Percentiles rank a stretch among this genome's conserved stretches.
Evolutionary conservation across 2,888 invertebrate genomes (phyloP).

Genomic region (Lochmaea crataegi): DNA sequence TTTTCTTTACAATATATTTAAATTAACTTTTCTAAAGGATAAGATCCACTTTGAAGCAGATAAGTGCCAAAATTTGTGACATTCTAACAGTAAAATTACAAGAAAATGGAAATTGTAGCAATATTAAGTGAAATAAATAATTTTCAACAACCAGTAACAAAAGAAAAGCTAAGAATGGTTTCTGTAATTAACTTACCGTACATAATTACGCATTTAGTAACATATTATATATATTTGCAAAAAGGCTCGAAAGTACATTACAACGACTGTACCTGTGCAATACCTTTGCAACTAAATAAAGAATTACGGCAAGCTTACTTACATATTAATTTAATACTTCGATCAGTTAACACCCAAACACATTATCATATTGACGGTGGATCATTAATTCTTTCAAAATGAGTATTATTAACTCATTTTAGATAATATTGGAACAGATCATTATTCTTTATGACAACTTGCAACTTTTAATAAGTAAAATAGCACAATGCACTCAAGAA

Average conservation of each 20-base stretch:
- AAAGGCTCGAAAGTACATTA: not conserved
- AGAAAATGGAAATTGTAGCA: not conserved
- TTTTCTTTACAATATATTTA: not conserved
- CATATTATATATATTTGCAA: not conserved
- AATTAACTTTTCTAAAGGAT: not conserved
- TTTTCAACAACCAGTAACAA: not conserved
- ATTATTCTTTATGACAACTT: conserved; percentile 36
- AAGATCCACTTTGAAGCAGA: not conserved
- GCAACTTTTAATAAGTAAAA: conserved; percentile 21
- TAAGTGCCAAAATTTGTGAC: not conserved
- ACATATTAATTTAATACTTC: conserved; percentile 26
- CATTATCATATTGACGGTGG: conserved; percentile 32
- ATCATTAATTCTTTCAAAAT: conserved; percentile 42
- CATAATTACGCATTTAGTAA: not conserved
- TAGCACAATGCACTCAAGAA: conserved; percentile 28
- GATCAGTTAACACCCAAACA: conserved; percentile 32
- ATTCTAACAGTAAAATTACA: not conserved
- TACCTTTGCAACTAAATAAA: conserved; percentile 12
- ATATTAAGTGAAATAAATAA: not conserved
- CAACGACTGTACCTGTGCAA: conserved; percentile 11
- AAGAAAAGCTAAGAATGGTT: not conserved
- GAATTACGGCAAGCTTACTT: conserved; percentile 24
- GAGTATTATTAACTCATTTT: conserved; percentile 39
- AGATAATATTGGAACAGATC: conserved; percentile 37
- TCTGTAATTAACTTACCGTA: not conserved